A percentile compares a stretch with the other conserved stretches of the same genome.
These are phyloP conservation scores for Amblyornis subalaris DNA, from an alignment of 2,113 vertebrate species.

Conservation along the genomic window DNA sequence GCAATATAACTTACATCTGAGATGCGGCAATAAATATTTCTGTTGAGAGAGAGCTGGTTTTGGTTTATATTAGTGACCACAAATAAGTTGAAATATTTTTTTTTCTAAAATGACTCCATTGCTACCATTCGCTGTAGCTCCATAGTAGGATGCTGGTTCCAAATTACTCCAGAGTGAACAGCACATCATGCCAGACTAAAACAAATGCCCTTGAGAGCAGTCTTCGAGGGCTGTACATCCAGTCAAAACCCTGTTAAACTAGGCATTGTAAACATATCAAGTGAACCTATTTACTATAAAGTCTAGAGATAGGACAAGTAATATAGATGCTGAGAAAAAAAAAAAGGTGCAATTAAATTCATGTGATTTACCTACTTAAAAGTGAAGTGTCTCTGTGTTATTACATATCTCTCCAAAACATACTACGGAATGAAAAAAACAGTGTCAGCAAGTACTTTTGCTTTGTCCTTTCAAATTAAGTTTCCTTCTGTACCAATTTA, in stretches of 20 bases:
- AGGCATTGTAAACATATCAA: background rate
- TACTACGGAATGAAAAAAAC: background rate
- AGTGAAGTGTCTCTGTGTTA: background rate
- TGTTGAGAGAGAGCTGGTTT: background rate
- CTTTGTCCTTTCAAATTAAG: background rate
- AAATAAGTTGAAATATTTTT: background rate
- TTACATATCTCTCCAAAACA: background rate
- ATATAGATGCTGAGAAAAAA: background rate
- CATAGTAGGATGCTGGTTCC: background rate
- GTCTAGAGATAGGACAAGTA: background rate
- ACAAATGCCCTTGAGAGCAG: background rate
- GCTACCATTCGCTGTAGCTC: background rate
- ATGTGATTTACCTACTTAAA: background rate
- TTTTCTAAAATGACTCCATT: background rate
- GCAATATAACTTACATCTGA: background rate
- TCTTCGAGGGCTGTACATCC: background rate
- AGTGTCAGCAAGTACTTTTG: background rate
- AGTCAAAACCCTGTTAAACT: background rate
- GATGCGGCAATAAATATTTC: background rate
- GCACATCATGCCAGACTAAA: background rate
- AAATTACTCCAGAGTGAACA: background rate
- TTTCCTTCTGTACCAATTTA: background rate
- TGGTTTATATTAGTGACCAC: background rate
- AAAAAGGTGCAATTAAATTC: background rate
- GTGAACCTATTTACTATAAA: background rate